Percentiles rank a stretch among this genome's conserved stretches.
phyloP scores from a whole-genome alignment of 1,140 invertebrate species.

The Nymphalis io region DNA sequence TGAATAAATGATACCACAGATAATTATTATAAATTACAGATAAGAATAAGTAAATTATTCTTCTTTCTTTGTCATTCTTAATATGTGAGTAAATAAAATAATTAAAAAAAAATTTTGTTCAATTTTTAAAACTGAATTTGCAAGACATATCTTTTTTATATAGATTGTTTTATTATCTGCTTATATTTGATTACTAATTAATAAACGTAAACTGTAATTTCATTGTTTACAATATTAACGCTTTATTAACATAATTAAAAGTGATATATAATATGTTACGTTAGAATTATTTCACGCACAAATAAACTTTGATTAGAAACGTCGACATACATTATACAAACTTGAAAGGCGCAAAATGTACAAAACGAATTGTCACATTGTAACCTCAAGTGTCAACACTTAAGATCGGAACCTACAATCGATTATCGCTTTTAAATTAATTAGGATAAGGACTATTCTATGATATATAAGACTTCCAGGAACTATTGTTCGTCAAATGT shows the following conservation, averaged over 20 bases:
- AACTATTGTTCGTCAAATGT: conserved; percentile 18
- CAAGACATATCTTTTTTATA: too few relatives aligned
- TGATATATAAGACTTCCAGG: neutral
- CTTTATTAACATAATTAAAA: neutral
- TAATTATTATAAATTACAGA: too few relatives aligned
- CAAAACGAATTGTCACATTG: conserved; percentile 21
- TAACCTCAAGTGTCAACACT: conserved; percentile 9
- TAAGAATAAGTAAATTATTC: too few relatives aligned
- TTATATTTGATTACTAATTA: too few relatives aligned
- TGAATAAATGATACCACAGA: too few relatives aligned
- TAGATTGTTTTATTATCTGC: too few relatives aligned
- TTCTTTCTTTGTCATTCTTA: too few relatives aligned
- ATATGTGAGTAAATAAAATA: too few relatives aligned
- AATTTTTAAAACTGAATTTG: too few relatives aligned
- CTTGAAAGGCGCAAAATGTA: conserved; percentile 10
- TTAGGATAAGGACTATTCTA: neutral
- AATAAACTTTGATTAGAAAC: conserved; percentile 6
- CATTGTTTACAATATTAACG: neutral
- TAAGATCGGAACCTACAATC: neutral
- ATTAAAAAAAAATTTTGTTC: too few relatives aligned
- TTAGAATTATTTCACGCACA: conserved; percentile 14
- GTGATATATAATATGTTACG: neutral
- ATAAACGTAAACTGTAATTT: too few relatives aligned
- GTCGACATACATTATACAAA: conserved; percentile 1
- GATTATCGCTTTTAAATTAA: neutral